Base-by-base conservation (phyloP, 2,888 invertebrate species). In the Odontocerum albicorne region DNA sequence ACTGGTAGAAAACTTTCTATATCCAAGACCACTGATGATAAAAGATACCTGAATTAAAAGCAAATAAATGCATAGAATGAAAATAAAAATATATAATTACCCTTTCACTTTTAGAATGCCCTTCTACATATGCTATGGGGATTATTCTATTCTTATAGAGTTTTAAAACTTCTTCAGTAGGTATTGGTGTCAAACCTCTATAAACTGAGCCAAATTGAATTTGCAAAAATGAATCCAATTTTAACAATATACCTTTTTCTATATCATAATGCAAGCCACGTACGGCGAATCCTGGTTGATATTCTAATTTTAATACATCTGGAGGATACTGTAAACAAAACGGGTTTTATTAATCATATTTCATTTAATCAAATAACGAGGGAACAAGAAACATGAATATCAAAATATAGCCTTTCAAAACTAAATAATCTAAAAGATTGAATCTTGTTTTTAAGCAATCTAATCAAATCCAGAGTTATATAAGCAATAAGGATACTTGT, bases 211-310 rank as follows among this genome's bases (percentile, higher is more conserved):
- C 97, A 69, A 94, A 83, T 72, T 98, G 97, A 63, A 98, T 95
- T 83, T 97, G 95, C 63, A 96, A 82, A 72, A 96, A 98, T 1
- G 95, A 93, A 74, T 98, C 97, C 64, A 98, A 79, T 72, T 98
- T 98, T 64, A 98, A 77, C 17, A 98, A 78, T 10, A 96, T 75
- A 2, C 97, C 96, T 74, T 95, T 94, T 72, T 93, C 90, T 67
- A 96, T 92, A 70, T 99, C 98, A 78, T 96, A 98, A 74, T 98
- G 98, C n/a, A 99, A 81, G 27, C 98, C 98, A 60, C 98, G 83
- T 1, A 97, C 92, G 12, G 96, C 95, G 81, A 96, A 98, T 62
- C 89, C 85, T n/a, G 94, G 92, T 67, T 88, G 86, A 70, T 96
- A 98, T 64, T 92, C 86, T 49, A 96, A 74, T 54, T 86, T 79